phyloP scores from a whole-genome alignment of 2,113 vertebrate species.

The Megaceryle torquata region DNA sequence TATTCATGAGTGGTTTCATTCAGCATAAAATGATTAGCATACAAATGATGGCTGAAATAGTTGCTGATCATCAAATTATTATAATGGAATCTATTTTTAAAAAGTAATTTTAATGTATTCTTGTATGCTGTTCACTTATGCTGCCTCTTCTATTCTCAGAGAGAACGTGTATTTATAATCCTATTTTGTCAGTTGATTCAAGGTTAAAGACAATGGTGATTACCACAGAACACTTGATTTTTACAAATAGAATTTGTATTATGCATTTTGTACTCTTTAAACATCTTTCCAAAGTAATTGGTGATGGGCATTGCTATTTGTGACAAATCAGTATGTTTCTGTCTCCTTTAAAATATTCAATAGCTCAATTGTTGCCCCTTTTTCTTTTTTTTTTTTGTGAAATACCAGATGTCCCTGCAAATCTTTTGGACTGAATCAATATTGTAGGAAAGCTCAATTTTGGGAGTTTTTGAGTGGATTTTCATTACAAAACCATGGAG shows the following conservation, averaged over 20 bases:
- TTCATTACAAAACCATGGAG: not conserved
- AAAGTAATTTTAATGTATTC: not conserved
- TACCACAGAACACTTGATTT: not conserved
- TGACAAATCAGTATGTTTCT: not conserved
- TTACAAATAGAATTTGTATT: not conserved
- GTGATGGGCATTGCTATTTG: not conserved
- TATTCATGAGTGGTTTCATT: not conserved
- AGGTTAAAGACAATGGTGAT: conserved; percentile 23
- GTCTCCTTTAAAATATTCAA: not conserved
- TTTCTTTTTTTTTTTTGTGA: not conserved
- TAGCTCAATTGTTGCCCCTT: not conserved
- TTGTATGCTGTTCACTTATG: not conserved
- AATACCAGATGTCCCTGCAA: not conserved
- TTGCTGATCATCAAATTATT: not conserved
- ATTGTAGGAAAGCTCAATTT: not conserved
- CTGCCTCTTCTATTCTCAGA: not conserved
- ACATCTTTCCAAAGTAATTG: not conserved
- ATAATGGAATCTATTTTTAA: not conserved
- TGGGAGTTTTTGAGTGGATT: not conserved
- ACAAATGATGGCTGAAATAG: not conserved
- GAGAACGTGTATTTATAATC: not conserved
- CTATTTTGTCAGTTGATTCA: not conserved
- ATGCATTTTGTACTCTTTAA: not conserved
- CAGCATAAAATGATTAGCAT: not conserved
- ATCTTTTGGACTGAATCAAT: not conserved